Percentiles rank a stretch among this genome's conserved stretches.
Conservation (phyloP, 1,140 invertebrate species). For the Liolophura sinensis region DNA sequence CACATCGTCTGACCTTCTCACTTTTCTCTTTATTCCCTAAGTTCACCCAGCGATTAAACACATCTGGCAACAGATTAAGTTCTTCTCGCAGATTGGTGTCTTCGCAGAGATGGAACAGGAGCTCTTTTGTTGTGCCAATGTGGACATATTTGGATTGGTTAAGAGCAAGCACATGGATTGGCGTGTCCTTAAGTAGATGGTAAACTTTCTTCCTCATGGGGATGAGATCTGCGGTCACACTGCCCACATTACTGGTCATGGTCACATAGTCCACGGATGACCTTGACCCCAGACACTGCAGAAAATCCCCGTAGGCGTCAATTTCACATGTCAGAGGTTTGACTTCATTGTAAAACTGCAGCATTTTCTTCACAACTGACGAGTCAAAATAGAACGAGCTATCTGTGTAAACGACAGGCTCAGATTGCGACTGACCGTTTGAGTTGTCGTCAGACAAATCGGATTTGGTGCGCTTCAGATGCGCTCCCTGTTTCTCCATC, state of each 20-base stretch:
- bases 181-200: slow-evolving; percentile 39
- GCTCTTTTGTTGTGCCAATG: slow-evolving; percentile 61
- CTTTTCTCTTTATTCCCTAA: slow-evolving; percentile 13
- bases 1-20: slow-evolving; percentile 6
- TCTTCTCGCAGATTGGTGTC: slow-evolving; percentile 42
- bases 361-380: slow-evolving; percentile 51
- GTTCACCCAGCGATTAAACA: slow-evolving; percentile 36
- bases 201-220: slow-evolving; percentile 46
- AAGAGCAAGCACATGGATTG: slow-evolving; percentile 53
- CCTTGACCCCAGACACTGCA: slow-evolving; percentile 57
- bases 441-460: too few relatives aligned
- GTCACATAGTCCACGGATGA: slow-evolving; percentile 47
- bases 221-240: slow-evolving; percentile 28
- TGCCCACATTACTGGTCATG: slow-evolving; percentile 43
- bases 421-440: neutral
- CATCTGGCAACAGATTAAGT: slow-evolving; percentile 41
- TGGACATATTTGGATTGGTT: slow-evolving; percentile 61
- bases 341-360: slow-evolving; percentile 46
- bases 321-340: slow-evolving; percentile 57
- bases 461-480: slow-evolving; percentile 30
- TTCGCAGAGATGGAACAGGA: slow-evolving; percentile 53
- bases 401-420: slow-evolving; percentile 57
- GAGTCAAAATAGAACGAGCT: slow-evolving; percentile 60
- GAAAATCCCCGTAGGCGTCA: slow-evolving; percentile 63
- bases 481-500: slow-evolving; percentile 54